phyloP scores from a whole-genome alignment of 2,888 invertebrate genomes.

The Synergus gifuensis region DNA sequence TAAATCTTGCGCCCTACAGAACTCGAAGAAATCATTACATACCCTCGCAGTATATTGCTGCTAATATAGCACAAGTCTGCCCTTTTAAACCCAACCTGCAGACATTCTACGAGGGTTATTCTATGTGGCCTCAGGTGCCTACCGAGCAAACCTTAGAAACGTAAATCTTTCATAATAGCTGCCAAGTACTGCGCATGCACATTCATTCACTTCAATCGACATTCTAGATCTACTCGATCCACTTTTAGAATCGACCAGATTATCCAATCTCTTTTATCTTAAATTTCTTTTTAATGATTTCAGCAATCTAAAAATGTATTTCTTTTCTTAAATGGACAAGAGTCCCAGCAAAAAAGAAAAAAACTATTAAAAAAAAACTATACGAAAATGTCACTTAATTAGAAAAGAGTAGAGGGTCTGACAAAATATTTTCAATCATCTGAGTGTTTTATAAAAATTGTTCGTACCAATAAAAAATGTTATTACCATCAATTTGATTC shows the following conservation, averaged over 20 bases:
- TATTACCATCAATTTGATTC: conserved; percentile 3
- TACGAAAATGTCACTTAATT: too few relatives aligned
- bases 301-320: too few relatives aligned
- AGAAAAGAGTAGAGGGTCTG: too few relatives aligned
- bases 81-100: conserved; percentile 55
- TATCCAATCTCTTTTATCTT: not conserved
- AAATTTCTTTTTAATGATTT: too few relatives aligned
- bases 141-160: conserved; percentile 54
- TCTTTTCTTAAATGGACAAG: too few relatives aligned
- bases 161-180: conserved; percentile 57
- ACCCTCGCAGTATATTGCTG: conserved; percentile 61
- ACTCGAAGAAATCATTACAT: conserved; percentile 68
- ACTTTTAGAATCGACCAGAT: not conserved
- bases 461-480: too few relatives aligned
- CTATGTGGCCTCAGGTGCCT: conserved; percentile 44
- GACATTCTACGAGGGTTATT: conserved; percentile 34
- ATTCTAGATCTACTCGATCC: conserved; percentile 3
- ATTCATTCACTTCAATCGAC: conserved; percentile 38
- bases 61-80: conserved; percentile 58
- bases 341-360: too few relatives aligned
- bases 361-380: too few relatives aligned
- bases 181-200: conserved; percentile 43
- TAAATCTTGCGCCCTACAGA: conserved; percentile 63
- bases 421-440: too few relatives aligned
- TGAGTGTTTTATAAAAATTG: too few relatives aligned